Percentiles rank a stretch among this genome's conserved stretches.
phyloP scores from a whole-genome alignment of 2,888 invertebrate genomes.

The Ochlodes sylvanus region DNA sequence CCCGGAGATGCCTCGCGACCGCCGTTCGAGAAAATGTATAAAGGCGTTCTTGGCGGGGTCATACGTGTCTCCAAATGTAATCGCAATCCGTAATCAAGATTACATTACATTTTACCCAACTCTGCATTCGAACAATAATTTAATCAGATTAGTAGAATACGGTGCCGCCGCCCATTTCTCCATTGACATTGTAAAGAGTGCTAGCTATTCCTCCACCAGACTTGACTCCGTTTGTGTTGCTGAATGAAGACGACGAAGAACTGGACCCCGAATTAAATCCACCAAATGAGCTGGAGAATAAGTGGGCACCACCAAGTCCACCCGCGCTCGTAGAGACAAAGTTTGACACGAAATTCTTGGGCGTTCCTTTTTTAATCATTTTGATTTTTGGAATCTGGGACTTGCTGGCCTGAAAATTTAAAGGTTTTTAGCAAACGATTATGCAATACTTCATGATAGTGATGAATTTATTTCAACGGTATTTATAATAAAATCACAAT shows the following conservation, averaged over 20 bases:
- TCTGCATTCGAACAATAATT: neutral
- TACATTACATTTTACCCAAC: too few species aligned
- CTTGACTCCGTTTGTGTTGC: constrained; percentile 14
- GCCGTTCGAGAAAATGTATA: too few species aligned
- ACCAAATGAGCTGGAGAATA: neutral
- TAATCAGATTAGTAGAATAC: constrained; percentile 9
- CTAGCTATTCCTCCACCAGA: constrained; percentile 27
- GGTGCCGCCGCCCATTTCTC: constrained; percentile 11
- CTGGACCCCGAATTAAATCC: constrained; percentile 3
- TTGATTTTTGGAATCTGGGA: neutral
- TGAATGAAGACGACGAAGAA: constrained; percentile 12
- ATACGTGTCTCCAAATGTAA: too few species aligned
- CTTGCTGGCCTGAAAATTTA: neutral
- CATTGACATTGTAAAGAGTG: constrained; percentile 19
- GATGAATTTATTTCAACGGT: too few species aligned
- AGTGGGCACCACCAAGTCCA: constrained; percentile 3
- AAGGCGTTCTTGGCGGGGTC: too few species aligned
- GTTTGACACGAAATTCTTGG: neutral
- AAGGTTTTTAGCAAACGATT: neutral
- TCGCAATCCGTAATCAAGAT: too few species aligned
- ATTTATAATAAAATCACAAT: too few species aligned
- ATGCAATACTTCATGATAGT: neutral
- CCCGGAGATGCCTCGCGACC: too few species aligned
- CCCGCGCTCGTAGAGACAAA: neutral
- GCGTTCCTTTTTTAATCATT: neutral